A percentile compares a stretch with the other conserved stretches of the same genome.
Evolutionary conservation across 2,888 invertebrate species (phyloP).

Genomic region (Drosophila prolongata): DNA sequence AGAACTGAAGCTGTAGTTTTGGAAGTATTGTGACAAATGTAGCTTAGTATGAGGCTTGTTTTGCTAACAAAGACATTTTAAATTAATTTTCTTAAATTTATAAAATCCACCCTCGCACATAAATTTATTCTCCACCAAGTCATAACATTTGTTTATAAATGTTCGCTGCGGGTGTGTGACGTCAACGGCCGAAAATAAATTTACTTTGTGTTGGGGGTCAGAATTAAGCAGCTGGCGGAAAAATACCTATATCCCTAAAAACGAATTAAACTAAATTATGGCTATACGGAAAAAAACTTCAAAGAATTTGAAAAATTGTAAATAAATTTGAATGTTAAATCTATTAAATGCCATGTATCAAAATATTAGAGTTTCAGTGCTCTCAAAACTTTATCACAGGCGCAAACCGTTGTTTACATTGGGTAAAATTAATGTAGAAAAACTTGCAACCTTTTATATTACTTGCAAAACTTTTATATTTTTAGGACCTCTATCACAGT

Average conservation of each 20-base stretch:
- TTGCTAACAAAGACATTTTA: no score
- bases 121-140: conserved; percentile 18
- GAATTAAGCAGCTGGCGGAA: conserved; percentile 31
- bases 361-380: background rate
- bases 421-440: background rate
- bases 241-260: background rate
- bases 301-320: conserved; percentile 23
- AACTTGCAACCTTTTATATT: no score
- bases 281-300: conserved; percentile 9
- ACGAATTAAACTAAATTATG: conserved; percentile 18
- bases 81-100: background rate
- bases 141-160: conserved; percentile 43
- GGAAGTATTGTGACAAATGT: background rate
- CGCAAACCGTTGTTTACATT: background rate
- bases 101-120: conserved; percentile 8
- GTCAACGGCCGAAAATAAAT: conserved; percentile 40
- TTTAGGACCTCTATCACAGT: no score
- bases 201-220: conserved; percentile 34
- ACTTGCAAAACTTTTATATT: no score
- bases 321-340: background rate
- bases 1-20: conserved; percentile 1
- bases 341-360: background rate
- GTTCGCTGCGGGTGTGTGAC: conserved; percentile 23
- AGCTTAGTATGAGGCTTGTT: no score
- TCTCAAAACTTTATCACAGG: conserved; percentile 21